phyloP scores from a whole-genome alignment of 2,113 vertebrate genomes.

The Salvelinus fontinalis region DNA sequence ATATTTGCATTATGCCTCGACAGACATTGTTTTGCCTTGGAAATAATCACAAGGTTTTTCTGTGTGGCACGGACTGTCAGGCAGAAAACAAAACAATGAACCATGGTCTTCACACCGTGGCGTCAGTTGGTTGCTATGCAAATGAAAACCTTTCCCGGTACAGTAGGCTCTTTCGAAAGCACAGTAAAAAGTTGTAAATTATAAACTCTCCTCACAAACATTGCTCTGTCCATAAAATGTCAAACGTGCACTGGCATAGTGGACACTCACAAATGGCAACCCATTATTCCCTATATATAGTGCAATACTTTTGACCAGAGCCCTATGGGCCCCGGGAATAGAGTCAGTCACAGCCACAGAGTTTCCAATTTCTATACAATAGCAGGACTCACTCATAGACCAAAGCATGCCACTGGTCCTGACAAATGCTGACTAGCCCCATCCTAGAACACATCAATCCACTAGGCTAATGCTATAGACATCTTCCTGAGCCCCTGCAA shows the following conservation, averaged over 20 bases:
- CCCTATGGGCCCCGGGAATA: too few relatives aligned
- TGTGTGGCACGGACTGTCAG: background rate
- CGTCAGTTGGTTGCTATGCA: slow-evolving; percentile 1
- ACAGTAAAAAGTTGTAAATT: background rate
- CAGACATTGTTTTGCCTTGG: background rate
- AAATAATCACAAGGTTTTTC: background rate
- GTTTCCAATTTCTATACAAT: background rate
- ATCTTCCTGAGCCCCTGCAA: slow-evolving; percentile 14
- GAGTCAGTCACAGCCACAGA: too few relatives aligned
- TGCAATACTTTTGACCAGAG: too few relatives aligned
- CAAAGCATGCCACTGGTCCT: background rate
- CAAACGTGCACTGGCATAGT: background rate
- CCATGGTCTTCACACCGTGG: background rate
- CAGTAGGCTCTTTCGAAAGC: background rate
- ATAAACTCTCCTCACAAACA: background rate
- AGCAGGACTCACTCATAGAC: background rate
- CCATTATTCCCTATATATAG: too few relatives aligned
- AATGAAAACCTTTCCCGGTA: background rate
- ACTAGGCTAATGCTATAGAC: background rate
- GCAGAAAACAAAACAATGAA: background rate
- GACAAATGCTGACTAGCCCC: slow-evolving; percentile 51
- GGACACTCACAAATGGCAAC: too few relatives aligned
- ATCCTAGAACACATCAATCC: slow-evolving; percentile 44
- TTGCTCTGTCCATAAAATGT: background rate
- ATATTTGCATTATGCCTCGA: too few relatives aligned